Conservation (phyloP, 2,113 vertebrate genomes). For the Elgaria multicarinata region DNA sequence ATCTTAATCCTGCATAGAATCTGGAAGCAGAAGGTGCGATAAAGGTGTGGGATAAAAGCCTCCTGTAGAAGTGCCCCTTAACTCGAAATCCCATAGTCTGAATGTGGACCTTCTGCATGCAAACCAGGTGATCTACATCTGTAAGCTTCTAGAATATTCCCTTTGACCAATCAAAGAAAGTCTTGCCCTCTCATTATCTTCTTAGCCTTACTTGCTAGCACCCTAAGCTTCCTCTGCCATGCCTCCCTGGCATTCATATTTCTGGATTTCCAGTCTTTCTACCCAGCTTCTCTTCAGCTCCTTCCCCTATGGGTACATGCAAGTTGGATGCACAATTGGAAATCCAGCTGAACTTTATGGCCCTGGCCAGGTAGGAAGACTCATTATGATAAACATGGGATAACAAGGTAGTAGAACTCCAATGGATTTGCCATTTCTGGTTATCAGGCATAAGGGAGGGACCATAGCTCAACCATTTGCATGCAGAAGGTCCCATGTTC, state of each 20-base stretch:
- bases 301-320: background rate
- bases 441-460: background rate
- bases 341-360: background rate
- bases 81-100: no score
- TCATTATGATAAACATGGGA: background rate
- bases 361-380: background rate
- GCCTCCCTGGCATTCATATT: background rate
- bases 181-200: no score
- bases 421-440: background rate
- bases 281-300: background rate
- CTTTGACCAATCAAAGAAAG: background rate
- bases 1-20: no score
- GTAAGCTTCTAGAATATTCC: background rate
- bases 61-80: no score
- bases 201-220: background rate
- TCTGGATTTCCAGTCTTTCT: background rate
- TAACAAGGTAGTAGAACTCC: constrained; percentile 1
- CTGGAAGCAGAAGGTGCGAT: no score
- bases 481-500: background rate
- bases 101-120: no score
- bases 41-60: no score
- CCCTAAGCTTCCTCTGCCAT: background rate
- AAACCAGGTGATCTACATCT: background rate
- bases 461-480: background rate
- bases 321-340: background rate